Evolutionary conservation across 1,140 invertebrate species (phyloP).

Genomic region (Saccostrea echinata): DNA sequence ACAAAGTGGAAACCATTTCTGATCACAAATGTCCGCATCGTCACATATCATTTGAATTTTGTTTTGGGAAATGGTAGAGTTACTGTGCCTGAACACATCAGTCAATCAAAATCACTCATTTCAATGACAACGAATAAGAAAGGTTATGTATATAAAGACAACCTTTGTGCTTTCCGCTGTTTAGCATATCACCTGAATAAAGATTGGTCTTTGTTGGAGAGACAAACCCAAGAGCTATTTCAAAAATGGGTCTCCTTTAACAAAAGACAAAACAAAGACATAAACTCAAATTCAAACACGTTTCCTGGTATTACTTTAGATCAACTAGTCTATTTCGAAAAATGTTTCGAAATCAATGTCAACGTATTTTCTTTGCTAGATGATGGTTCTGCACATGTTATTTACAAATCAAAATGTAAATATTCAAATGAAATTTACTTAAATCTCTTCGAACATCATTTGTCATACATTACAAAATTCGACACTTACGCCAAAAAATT

Average conservation of each 20-base stretch:
- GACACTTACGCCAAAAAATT: constrained; percentile 6
- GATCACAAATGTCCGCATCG: constrained; percentile 38
- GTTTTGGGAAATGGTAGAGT: constrained; percentile 12
- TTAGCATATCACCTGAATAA: constrained; percentile 23
- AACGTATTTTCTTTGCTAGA: constrained; percentile 2
- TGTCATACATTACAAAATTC: constrained; percentile 14
- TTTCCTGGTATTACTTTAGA: constrained; percentile 14
- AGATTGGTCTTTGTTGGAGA: constrained; percentile 43
- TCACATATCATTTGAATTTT: constrained; percentile 21
- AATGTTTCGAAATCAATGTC: constrained; percentile 18
- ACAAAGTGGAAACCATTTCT: constrained; percentile 48
- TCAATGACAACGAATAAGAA: constrained; percentile 7
- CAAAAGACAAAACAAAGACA: constrained; percentile 2
- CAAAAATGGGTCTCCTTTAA: constrained; percentile 55
- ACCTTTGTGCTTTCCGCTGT: constrained; percentile 53
- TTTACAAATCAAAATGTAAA: constrained; percentile 25
- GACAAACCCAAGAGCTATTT: constrained; percentile 58
- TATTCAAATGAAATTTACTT: constrained; percentile 10
- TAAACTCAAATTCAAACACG: constrained; percentile 9
- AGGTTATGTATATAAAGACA: constrained; percentile 17
- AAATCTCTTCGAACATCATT: not conserved
- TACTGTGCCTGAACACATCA: constrained; percentile 10
- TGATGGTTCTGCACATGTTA: constrained; percentile 4
- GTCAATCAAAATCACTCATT: constrained; percentile 7
- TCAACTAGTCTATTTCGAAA: constrained; percentile 14